Conservation (phyloP, 2,888 invertebrate species). For the Mimachlamys varia region DNA sequence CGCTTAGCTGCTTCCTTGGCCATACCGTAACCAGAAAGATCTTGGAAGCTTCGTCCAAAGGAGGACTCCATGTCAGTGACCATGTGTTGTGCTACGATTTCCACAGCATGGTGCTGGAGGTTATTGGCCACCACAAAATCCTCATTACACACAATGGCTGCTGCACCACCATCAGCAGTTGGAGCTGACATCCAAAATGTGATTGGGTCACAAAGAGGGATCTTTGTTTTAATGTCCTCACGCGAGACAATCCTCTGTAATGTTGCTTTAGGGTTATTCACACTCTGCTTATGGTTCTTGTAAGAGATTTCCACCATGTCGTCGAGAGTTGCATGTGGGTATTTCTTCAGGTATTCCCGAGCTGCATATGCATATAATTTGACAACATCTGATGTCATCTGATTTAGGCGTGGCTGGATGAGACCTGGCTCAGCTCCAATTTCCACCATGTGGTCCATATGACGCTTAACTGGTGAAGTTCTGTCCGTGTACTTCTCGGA, state of each 20-base stretch:
- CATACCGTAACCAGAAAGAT: constrained; percentile 95
- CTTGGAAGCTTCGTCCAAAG: constrained; percentile 90
- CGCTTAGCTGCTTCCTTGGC: constrained; percentile 87
- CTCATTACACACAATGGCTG: constrained; percentile 96
- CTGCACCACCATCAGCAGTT: constrained; percentile 98
- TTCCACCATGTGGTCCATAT: constrained; percentile 74
- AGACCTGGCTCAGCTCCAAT: constrained; percentile 73
- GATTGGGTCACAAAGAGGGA: constrained; percentile 74
- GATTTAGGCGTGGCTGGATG: constrained; percentile 69
- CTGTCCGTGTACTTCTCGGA: constrained; percentile 74
- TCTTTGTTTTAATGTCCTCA: constrained; percentile 63
- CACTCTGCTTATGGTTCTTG: constrained; percentile 75
- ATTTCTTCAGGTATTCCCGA: constrained; percentile 72
- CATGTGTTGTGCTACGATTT: constrained; percentile 98
- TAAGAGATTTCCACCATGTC: constrained; percentile 73
- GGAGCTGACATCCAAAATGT: constrained; percentile 84
- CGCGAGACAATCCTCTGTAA: constrained; percentile 63
- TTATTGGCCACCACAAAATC: constrained; percentile 90
- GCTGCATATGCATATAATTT: constrained; percentile 78
- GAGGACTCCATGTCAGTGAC: constrained; percentile 94
- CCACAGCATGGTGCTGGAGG: constrained; percentile 93
- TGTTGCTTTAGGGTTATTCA: constrained; percentile 74
- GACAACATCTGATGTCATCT: constrained; percentile 78
- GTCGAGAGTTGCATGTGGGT: constrained; percentile 65
- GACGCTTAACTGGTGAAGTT: constrained; percentile 71